Conservation (phyloP, 2,888 invertebrate genomes). For the Lacanobia wlatinum region DNA sequence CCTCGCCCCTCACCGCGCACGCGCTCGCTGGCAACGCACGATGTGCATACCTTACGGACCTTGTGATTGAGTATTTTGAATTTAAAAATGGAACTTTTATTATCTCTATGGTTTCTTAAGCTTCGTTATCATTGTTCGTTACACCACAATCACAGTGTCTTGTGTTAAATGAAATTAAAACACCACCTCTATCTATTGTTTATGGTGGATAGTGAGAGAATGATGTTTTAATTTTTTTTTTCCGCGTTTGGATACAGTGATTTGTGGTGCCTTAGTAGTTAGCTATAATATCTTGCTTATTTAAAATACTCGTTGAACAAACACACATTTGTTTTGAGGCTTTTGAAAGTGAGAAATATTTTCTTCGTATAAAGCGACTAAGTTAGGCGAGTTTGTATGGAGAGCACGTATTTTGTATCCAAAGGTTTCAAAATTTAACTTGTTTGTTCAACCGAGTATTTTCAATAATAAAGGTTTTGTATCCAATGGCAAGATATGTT, state of each 20-base stretch:
- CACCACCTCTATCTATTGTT: constrained; percentile 1
- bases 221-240: constrained; percentile 7
- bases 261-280: constrained; percentile 1
- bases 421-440: not conserved
- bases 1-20: constrained; percentile 54
- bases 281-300: constrained; percentile 4
- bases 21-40: constrained; percentile 60
- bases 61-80: constrained; percentile 69
- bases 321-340: not conserved
- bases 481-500: not conserved
- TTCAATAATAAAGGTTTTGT: constrained; percentile 25
- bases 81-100: constrained; percentile 14
- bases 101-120: not conserved
- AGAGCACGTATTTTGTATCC: constrained; percentile 1
- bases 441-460: constrained; percentile 12
- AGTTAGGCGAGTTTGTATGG: constrained; percentile 26
- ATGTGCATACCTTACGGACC: constrained; percentile 42
- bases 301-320: not conserved
- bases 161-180: constrained; percentile 7
- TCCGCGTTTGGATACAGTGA: not conserved
- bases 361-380: constrained; percentile 12
- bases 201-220: not conserved
- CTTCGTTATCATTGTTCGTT: no score
- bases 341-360: constrained; percentile 2
- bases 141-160: not conserved